A percentile compares a stretch with the other conserved stretches of the same genome.
phyloP scores from a whole-genome alignment of 2,888 invertebrate species.

The Drosophila diplacantha region DNA sequence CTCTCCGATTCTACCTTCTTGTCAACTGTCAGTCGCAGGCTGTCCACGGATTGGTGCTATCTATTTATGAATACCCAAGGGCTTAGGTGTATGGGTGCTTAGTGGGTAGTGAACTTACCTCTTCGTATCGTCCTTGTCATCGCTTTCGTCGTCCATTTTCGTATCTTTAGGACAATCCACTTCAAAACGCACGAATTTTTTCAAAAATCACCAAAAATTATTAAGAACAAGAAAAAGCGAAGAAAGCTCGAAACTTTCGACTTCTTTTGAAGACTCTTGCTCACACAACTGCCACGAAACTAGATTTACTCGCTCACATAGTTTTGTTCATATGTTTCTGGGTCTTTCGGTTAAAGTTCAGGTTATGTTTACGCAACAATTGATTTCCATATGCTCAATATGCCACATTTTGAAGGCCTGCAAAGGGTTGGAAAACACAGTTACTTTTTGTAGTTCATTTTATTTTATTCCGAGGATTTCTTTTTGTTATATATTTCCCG shows the following conservation, averaged over 20 bases:
- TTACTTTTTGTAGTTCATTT: neutral
- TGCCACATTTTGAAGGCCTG: slow-evolving; percentile 57
- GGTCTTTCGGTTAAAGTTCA: slow-evolving; percentile 36
- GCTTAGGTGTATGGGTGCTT: slow-evolving; percentile 13
- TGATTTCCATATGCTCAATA: slow-evolving; percentile 53
- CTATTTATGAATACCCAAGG: slow-evolving; percentile 37
- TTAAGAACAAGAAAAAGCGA: slow-evolving; percentile 5
- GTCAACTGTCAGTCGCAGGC: slow-evolving; percentile 61
- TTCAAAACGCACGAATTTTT: slow-evolving; percentile 19
- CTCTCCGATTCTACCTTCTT: slow-evolving; percentile 14
- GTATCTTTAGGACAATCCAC: slow-evolving; percentile 63
- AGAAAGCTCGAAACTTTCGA: slow-evolving; percentile 14
- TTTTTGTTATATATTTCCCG: slow-evolving; percentile 10
- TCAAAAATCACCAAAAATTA: slow-evolving; percentile 6
- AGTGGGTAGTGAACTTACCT: slow-evolving; percentile 79
- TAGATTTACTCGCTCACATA: slow-evolving; percentile 23
- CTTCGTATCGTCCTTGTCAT: slow-evolving; percentile 90
- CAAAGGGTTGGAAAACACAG: slow-evolving; percentile 9
- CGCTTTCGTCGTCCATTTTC: slow-evolving; percentile 88
- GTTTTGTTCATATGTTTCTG: slow-evolving; percentile 18
- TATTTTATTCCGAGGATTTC: neutral
- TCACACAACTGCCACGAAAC: slow-evolving; percentile 28
- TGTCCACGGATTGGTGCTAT: slow-evolving; percentile 15
- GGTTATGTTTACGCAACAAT: slow-evolving; percentile 67
- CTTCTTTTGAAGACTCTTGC: slow-evolving; percentile 30